phyloP scores from a whole-genome alignment of 1,140 invertebrate genomes.

The Cydia amplana region DNA sequence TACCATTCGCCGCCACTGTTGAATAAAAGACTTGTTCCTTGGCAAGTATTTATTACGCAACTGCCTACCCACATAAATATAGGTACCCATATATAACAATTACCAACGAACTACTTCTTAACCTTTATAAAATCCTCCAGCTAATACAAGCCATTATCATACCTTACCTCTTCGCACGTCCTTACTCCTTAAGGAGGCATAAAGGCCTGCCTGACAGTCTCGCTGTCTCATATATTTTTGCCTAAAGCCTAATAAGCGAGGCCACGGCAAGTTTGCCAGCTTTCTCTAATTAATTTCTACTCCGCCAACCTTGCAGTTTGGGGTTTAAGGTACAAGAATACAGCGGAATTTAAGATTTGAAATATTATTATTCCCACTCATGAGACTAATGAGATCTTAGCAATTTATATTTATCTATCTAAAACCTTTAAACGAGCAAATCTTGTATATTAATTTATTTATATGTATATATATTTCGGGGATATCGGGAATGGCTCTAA shows the following conservation, averaged over 20 bases:
- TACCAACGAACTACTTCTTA: neutral
- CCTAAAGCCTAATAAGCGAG: conserved; percentile 64
- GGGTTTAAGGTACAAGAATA: neutral
- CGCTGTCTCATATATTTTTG: conserved; percentile 70
- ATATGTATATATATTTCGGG: too few relatives aligned
- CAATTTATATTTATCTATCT: too few relatives aligned
- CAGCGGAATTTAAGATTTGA: neutral
- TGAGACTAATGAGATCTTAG: too few relatives aligned
- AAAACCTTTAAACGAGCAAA: too few relatives aligned
- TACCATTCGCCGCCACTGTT: too few relatives aligned
- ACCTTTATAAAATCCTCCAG: conserved; percentile 7
- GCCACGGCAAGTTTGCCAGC: conserved; percentile 62
- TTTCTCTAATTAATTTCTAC: conserved; percentile 70
- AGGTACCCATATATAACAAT: too few relatives aligned
- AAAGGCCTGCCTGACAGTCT: conserved; percentile 24
- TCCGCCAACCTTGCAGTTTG: conserved; percentile 42
- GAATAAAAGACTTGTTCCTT: too few relatives aligned
- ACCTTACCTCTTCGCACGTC: conserved; percentile 12
- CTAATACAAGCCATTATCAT: conserved; percentile 1
- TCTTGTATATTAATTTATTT: too few relatives aligned
- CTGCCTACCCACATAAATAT: too few relatives aligned
- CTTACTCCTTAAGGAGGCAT: conserved; percentile 27
- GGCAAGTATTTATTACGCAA: too few relatives aligned
- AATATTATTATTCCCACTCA: too few relatives aligned
- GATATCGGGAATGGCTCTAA: too few relatives aligned